A percentile compares a stretch with the other conserved stretches of the same genome.
Conservation (phyloP, 2,113 vertebrate genomes). For the Scalopus aquaticus region DNA sequence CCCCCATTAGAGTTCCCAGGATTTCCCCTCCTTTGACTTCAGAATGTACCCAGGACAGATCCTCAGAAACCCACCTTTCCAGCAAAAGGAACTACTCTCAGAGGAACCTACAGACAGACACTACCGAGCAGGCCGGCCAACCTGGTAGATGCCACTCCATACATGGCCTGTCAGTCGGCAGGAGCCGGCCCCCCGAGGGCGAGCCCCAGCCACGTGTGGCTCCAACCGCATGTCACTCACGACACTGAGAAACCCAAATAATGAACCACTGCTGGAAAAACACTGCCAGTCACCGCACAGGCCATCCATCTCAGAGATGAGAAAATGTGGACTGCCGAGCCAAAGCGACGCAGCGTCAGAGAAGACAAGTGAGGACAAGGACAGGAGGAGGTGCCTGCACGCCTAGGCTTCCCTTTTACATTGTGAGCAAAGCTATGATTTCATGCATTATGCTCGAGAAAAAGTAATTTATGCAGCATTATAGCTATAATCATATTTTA, state of each 20-base stretch:
- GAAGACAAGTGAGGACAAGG: background rate
- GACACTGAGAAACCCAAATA: background rate
- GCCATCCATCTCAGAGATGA: background rate
- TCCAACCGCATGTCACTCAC: too few relatives aligned
- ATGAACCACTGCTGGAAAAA: background rate
- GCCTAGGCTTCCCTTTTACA: background rate
- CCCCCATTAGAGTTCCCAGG: too few relatives aligned
- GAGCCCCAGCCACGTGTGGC: fast-evolving
- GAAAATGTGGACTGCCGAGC: background rate
- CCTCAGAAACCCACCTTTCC: background rate
- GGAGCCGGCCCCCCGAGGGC: background rate
- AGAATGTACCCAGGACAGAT: background rate
- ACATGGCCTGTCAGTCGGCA: background rate
- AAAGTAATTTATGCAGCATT: background rate
- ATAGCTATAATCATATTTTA: background rate
- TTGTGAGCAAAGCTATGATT: background rate
- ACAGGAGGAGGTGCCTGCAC: background rate
- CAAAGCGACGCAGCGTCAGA: background rate
- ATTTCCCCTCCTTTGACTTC: background rate
- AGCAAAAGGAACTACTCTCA: background rate
- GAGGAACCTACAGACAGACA: background rate
- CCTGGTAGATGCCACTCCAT: background rate
- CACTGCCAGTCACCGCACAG: background rate
- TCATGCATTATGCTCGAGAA: background rate
- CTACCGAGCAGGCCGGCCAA: background rate